A percentile compares a stretch with the other conserved stretches of the same genome.
Conservation (phyloP, 1,140 invertebrate species). For the Cydia strobilella region DNA sequence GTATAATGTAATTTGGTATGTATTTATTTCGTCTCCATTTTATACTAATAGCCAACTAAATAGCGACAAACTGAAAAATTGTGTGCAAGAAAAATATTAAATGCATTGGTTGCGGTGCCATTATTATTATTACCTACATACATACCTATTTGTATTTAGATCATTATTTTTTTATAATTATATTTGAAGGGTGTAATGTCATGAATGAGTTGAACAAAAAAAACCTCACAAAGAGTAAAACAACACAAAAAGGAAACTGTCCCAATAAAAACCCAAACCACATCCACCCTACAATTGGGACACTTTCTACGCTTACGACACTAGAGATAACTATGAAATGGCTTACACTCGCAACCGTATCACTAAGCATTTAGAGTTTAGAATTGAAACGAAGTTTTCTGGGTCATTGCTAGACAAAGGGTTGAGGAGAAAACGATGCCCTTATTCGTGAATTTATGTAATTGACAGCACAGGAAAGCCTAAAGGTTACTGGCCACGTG, state of each 20-base stretch:
- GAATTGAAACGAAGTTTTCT: slow-evolving; percentile 42
- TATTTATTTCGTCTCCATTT: no score
- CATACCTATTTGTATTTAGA: no score
- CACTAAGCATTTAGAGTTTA: slow-evolving; percentile 15
- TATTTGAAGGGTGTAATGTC: neutral
- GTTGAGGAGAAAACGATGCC: slow-evolving; percentile 47
- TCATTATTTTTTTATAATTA: neutral
- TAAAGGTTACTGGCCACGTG: slow-evolving; percentile 7
- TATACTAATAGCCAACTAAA: no score
- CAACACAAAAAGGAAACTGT: slow-evolving; percentile 14
- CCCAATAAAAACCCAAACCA: slow-evolving; percentile 32
- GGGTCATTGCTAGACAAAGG: slow-evolving; percentile 39
- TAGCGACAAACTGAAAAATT: no score
- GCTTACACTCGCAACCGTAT: slow-evolving; percentile 43
- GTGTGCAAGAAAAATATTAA: no score
- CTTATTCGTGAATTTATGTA: slow-evolving; percentile 47
- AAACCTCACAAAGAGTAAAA: neutral
- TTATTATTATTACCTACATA: no score
- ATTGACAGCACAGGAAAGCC: slow-evolving; percentile 16
- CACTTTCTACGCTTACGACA: slow-evolving; percentile 62
- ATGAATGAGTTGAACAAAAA: neutral
- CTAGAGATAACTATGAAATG: slow-evolving; percentile 49
- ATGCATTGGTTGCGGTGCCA: no score
- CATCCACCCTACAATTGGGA: slow-evolving; percentile 52
- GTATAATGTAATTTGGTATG: no score